Conservation (phyloP, 2,888 invertebrate species). For the Oscheius sp. region DNA sequence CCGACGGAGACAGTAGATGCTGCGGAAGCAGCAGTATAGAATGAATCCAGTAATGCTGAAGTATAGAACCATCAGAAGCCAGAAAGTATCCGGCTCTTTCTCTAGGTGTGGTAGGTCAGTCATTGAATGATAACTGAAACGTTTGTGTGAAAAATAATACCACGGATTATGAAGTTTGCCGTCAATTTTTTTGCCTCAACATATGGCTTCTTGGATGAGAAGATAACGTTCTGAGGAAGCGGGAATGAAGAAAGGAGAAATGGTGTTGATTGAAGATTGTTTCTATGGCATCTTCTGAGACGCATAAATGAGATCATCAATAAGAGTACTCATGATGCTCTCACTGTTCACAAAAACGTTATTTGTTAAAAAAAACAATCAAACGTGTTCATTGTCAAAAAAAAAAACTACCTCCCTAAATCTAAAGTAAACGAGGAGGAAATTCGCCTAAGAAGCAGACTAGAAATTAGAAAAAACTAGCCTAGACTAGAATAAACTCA, state of each 20-base stretch:
- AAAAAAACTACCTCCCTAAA: too few species aligned
- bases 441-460: too few species aligned
- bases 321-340: background rate
- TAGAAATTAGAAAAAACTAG: too few species aligned
- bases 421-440: too few species aligned
- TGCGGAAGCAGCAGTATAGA: constrained; percentile 2
- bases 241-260: background rate
- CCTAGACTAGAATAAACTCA: too few species aligned
- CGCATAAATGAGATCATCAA: background rate
- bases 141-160: background rate
- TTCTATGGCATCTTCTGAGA: too few species aligned
- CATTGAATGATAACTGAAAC: background rate
- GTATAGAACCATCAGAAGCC: background rate
- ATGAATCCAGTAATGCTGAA: background rate
- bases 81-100: background rate
- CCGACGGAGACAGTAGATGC: background rate
- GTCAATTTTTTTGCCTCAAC: too few species aligned
- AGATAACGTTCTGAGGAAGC: too few species aligned
- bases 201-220: too few species aligned
- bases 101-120: background rate
- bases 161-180: too few species aligned
- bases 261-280: background rate
- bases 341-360: background rate
- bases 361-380: background rate
- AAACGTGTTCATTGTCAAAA: background rate